These are phyloP conservation scores for Peromyscus aztecus DNA, from an alignment of 2,797 vertebrate genomes.

Conservation along the genomic window DNA sequence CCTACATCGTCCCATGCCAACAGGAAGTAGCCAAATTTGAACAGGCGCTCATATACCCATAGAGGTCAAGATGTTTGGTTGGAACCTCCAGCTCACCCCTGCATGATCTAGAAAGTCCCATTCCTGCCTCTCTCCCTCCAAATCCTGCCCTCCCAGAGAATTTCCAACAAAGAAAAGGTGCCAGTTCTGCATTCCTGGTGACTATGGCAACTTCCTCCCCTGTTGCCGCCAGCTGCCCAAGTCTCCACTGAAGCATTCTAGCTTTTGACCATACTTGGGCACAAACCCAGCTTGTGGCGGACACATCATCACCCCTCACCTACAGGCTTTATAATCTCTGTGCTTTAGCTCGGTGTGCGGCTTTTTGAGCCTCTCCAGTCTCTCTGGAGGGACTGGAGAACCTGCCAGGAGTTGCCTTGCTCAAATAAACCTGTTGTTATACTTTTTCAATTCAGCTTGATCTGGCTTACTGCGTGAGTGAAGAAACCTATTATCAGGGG, in stretches of 20 bases:
- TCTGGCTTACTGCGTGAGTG: background rate
- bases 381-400: background rate
- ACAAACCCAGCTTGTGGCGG: background rate
- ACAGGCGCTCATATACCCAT: background rate
- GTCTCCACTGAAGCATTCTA: background rate
- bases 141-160: background rate
- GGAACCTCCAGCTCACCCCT: background rate
- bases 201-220: background rate
- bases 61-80: background rate
- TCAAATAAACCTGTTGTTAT: background rate
- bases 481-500: background rate
- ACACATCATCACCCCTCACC: background rate
- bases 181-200: background rate
- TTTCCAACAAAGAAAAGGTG: background rate
- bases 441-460: background rate
- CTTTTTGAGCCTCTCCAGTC: background rate
- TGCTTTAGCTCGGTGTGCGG: background rate
- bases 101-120: background rate
- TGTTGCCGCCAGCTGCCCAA: too few species aligned
- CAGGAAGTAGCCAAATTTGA: background rate
- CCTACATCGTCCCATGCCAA: background rate
- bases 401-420: background rate
- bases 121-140: background rate
- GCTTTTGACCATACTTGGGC: background rate
- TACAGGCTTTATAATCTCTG: background rate